Base-by-base conservation (phyloP, 2,113 vertebrate genomes). In the Pelvicachromis taeniatus region DNA sequence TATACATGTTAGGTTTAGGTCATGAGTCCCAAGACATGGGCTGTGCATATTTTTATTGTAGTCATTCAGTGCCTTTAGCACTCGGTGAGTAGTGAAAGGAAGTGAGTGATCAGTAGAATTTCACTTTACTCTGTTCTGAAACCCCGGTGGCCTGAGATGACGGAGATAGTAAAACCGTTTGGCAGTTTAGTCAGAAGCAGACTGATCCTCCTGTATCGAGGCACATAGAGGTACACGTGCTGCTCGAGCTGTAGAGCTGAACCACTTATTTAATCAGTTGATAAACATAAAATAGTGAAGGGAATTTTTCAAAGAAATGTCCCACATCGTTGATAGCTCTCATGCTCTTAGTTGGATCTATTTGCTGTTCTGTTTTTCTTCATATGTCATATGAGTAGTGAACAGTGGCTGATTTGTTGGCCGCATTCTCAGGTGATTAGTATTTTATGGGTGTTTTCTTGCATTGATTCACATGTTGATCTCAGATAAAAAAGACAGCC, bases 41-140 rank as follows among this genome's bases (percentile, higher is more conserved):
- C 68, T 52, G 21, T 40, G 45, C 80, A 38, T 55, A 48, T 65
- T 52, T 65, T 75, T n/a, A 35, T 78, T 35, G 65, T 26, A n/a
- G 23, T 50, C 52, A 70, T 45, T 38, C 10, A 48, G 48, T 4
- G 33, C 17, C 21, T 45, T 35, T 26, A 84, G 53, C 80, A n/a
- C 29, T 86, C 31, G 2, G 1, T 79, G 31, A 81, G 82, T 78
- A 35, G 40, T 61, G 45, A 90, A 52, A 26, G 85, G 88, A 91
- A 83, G 73, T 91, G 92, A 92, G 65, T 86, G 87, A 90, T 91
- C 55, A 88, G 77, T 48, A 65, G 84, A 85, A 50, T 90, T 77
- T 89, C 85, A 87, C 35, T 73, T 7, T 38, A 82, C 78, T 81
- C 2, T 31, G 52, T 4, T 29, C 40, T 83, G 89, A 90, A 87